Evolutionary conservation across 2,113 vertebrate species (phyloP).

Genomic region (Brachyhypopomus gauderio): DNA sequence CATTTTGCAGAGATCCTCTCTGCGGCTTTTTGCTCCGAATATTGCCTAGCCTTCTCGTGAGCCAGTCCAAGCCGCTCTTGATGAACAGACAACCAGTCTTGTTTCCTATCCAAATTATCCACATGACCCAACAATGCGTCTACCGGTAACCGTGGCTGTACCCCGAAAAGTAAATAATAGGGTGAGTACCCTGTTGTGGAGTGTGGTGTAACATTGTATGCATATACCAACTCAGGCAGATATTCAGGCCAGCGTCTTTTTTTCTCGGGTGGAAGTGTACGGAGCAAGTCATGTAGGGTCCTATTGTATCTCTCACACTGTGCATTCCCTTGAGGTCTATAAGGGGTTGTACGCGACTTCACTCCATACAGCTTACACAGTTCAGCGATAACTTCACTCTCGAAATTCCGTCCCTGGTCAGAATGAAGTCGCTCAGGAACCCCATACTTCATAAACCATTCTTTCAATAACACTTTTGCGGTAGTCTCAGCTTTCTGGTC

Average conservation of each 20-base stretch:
- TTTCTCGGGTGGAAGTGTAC: neutral
- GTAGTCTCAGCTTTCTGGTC: too few species aligned
- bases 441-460: slow-evolving; percentile 21
- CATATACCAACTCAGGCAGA: slow-evolving; percentile 2
- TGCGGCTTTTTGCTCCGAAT: slow-evolving; percentile 14
- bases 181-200: neutral
- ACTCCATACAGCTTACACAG: slow-evolving; percentile 1
- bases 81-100: neutral
- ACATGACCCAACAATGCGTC: neutral
- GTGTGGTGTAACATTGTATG: neutral
- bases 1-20: neutral
- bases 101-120: neutral
- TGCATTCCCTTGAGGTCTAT: slow-evolving; percentile 1
- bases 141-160: neutral
- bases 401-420: neutral
- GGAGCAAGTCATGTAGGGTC: slow-evolving; percentile 8
- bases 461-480: too few species aligned
- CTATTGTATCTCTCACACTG: slow-evolving; percentile 4
- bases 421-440: slow-evolving; percentile 11
- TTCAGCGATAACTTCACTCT: neutral
- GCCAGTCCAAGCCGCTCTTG: neutral
- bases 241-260: slow-evolving; percentile 15
- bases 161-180: slow-evolving; percentile 20
- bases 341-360: neutral
- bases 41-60: neutral